phyloP scores from a whole-genome alignment of 64 coral and sea anemone species.

The Exaiptasia diaphana region DNA sequence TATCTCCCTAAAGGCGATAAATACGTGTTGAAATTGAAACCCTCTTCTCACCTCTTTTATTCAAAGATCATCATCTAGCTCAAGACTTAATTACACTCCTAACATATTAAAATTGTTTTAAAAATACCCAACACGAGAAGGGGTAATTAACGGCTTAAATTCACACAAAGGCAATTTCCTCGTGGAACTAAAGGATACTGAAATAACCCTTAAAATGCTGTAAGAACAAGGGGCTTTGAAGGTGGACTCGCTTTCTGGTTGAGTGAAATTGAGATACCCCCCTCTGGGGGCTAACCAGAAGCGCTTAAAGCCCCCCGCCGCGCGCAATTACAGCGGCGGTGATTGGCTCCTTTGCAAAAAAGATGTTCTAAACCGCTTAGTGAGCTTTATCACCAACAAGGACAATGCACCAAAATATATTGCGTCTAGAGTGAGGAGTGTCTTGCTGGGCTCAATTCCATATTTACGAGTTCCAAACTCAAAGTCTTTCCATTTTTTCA shows the following conservation, averaged over 20 bases:
- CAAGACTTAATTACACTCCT: neutral
- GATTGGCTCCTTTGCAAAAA: neutral
- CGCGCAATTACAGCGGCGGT: conserved; percentile 2
- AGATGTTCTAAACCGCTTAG: conserved; percentile 12
- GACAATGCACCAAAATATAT: neutral
- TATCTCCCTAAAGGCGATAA: neutral
- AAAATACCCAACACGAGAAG: neutral
- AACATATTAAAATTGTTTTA: neutral
- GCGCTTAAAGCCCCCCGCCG: neutral
- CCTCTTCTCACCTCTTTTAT: neutral
- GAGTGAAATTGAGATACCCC: conserved; percentile 12
- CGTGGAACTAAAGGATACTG: neutral
- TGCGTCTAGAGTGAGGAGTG: conserved; percentile 1
- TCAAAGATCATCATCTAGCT: conserved; percentile 1
- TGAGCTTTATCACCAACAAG: neutral
- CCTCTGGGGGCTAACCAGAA: neutral
- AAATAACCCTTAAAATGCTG: neutral
- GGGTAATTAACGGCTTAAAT: neutral
- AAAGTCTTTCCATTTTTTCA: neutral
- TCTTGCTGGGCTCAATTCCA: neutral
- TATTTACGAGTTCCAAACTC: neutral
- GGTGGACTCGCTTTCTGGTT: neutral
- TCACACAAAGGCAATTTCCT: conserved; percentile 14
- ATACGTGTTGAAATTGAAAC: neutral
- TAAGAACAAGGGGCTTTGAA: neutral